A percentile compares a stretch with the other conserved stretches of the same genome.
Conservation (phyloP, 2,797 vertebrate genomes). For the Notolepis coatsorum region DNA sequence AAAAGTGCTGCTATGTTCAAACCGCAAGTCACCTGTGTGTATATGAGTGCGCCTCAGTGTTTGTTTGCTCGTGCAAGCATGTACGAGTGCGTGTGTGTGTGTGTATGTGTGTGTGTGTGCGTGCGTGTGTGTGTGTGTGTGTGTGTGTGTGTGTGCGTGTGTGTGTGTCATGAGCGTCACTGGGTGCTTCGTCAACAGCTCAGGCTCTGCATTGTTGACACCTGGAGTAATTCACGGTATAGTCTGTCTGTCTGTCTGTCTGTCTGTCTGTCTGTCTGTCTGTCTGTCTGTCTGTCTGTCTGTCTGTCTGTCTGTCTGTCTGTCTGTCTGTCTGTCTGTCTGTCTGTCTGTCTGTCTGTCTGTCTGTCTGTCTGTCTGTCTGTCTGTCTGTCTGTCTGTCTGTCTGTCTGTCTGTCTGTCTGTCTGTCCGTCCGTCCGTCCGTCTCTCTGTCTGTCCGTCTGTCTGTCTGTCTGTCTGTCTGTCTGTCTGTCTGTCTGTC, state of each 20-base stretch:
- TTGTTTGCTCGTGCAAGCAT: not conserved
- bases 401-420: not conserved
- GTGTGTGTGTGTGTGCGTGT: not conserved
- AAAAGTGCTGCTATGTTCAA: too few species aligned
- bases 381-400: not conserved
- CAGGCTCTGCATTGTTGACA: too few species aligned
- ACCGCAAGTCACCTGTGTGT: too few species aligned
- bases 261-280: not conserved
- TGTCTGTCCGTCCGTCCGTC: not conserved
- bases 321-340: not conserved
- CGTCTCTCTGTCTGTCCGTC: constrained; percentile 5
- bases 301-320: not conserved
- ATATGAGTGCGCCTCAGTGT: too few species aligned
- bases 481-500: not conserved
- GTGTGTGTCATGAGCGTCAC: too few species aligned
- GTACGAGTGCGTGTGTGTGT: not conserved
- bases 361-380: not conserved
- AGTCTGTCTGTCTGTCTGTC: constrained; percentile 2
- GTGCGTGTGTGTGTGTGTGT: not conserved
- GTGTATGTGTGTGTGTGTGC: not conserved
- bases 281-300: not conserved
- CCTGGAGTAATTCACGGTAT: too few species aligned
- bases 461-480: not conserved
- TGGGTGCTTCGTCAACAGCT: too few species aligned
- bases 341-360: not conserved